Base-by-base conservation (phyloP, 2,797 vertebrate genomes). In the Pantherophis alleghaniensis region DNA sequence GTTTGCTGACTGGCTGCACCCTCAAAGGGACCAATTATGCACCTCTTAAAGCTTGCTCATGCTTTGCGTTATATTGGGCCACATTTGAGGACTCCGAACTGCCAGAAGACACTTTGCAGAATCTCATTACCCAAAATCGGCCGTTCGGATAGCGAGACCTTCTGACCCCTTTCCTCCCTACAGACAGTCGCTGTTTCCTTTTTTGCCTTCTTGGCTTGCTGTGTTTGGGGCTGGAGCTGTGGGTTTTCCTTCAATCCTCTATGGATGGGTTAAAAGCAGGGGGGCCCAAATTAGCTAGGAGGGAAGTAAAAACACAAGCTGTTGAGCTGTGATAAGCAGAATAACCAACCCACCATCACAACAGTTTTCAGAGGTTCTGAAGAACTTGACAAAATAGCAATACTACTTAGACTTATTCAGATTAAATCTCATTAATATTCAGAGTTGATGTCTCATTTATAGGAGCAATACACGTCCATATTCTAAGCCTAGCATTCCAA, bases 111-210 rank as follows among this genome's bases (percentile, higher is more conserved):
- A 37, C 37, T 88, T 32, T 9, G 55, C 28, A 66, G 37, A 91
- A 93, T 88, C 92, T 93, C 92, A 91, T 93, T 93, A 93, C 37
- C 55, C 26, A 60, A 91, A 91, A 66, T 60, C 28, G 86, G 89
- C n/a, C 20, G 3, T 88, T 74, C 4, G 14, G 61, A 74, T 88
- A 87, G 86, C 20, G 13, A 74, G 42, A 42, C 60, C 63, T 56
- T 60, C 89, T 51, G 59, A 79, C 90, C 42, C 59, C 61, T 13
- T 74, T 16, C 63, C 28, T 51, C 37, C 53, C 63, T n/a, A 13
- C 7, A 60, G 56, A 28, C 42, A 51, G 42, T 28, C 59, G 28
- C n/a, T 42, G 28, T 13, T 14, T 26, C 11, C 26, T n/a, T 11
- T 93, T 51, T 57, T 16, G 32, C 55, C 26, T 87, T 26, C 20